These are phyloP conservation scores for Lasaia peninsularis DNA, from an alignment of 1,140 invertebrate genomes.

Conservation along the genomic window DNA sequence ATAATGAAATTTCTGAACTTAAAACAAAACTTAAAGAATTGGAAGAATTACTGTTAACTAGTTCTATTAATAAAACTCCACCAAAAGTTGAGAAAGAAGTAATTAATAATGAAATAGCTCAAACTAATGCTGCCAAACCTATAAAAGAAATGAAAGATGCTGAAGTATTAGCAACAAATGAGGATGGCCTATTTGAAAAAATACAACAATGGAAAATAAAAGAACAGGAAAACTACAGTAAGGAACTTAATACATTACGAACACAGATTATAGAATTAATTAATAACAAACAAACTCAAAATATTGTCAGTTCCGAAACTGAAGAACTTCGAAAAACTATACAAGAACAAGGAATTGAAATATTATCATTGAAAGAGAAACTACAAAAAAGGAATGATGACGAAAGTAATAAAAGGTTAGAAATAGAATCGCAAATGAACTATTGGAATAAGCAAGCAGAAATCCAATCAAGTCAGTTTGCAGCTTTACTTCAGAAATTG, in stretches of 20 bases:
- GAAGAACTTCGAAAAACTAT: conserved; percentile 57
- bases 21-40: conserved; percentile 59
- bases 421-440: conserved; percentile 49
- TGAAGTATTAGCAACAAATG: conserved; percentile 51
- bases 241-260: conserved; percentile 62
- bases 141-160: conserved; percentile 47
- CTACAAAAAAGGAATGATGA: conserved; percentile 34
- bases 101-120: background rate
- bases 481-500: conserved; percentile 53
- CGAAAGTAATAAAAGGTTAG: conserved; percentile 41
- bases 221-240: conserved; percentile 65
- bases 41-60: conserved; percentile 40
- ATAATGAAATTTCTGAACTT: conserved; percentile 67
- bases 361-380: conserved; percentile 51
- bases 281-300: conserved; percentile 53
- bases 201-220: conserved; percentile 67
- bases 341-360: conserved; percentile 55
- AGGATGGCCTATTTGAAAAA: conserved; percentile 52
- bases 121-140: conserved; percentile 12
- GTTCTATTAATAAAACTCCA: conserved; percentile 22
- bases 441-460: conserved; percentile 52
- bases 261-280: conserved; percentile 56
- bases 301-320: conserved; percentile 32
- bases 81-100: conserved; percentile 9
- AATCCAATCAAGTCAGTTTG: conserved; percentile 55